Evolutionary conservation across 1,140 invertebrate species (phyloP), one percentile per base, ranked within the genome.

Genomic region (Colletes gigas): DNA sequence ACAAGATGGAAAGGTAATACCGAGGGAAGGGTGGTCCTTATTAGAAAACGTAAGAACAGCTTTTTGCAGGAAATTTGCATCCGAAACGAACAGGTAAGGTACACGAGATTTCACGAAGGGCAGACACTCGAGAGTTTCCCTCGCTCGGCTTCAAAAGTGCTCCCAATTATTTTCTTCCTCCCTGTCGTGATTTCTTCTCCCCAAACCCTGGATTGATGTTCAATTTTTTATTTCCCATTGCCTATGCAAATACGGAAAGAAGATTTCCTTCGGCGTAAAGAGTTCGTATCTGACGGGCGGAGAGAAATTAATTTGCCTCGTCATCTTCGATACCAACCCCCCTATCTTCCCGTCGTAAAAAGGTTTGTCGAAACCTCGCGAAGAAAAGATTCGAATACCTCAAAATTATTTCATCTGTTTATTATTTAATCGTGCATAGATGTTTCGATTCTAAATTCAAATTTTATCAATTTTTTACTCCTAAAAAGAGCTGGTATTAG

Each of bases 221-320:
- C 77, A 80, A 74, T 81, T 80, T 74, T 75, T 73, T 68, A 80
- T 75, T 75, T 80, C 70, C 63, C 78, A 67, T 80, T 75, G 71
- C 71, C 62, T 80, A 80, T 75, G 78, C 78, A 80, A 80, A 80
- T 75, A 67, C 63, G 44, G 50, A 50, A 69, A 77, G 63, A 30
- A 73, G 44, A 66, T 66, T 66, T 60, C 47, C 19, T n/a, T 21
- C 44, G n/a, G 9, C 65, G 10, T 41, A 80, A 74, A 67, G 57
- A 41, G n/a, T 19, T n/a, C 17, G 41, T 19, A 17, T n/a, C n/a
- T 14, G n/a, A 8, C 62, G 5, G 5, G 39, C 21, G 78, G 19
- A 17, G 63, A 19, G 62, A 74, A 80, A 74, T 80, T 80, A 80
- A 80, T 72, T 72, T 78, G n/a, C 41, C 62, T 73, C 70, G 69